Conservation (phyloP, 1,140 invertebrate species). For the Trachymyrmex cornetzi region DNA sequence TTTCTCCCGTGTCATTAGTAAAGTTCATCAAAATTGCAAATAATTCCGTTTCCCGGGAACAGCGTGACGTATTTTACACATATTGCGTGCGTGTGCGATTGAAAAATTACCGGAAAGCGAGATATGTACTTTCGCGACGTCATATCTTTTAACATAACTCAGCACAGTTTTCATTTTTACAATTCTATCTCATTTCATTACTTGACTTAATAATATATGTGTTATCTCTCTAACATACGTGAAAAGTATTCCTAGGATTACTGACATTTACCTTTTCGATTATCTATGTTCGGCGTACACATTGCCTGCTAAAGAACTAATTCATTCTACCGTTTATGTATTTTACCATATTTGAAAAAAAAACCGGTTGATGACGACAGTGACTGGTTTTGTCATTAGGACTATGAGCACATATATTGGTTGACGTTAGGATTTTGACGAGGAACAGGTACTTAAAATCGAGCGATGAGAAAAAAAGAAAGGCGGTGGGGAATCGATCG, state of each 20-base stretch:
- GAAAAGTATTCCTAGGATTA: not conserved
- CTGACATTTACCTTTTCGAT: not conserved
- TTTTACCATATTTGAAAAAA: not conserved
- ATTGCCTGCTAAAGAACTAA: not conserved
- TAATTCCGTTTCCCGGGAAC: not conserved
- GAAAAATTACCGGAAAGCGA: not conserved
- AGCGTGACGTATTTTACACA: constrained; percentile 12
- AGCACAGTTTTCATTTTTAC: not conserved
- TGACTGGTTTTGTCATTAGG: not conserved
- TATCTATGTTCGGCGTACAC: too few species aligned
- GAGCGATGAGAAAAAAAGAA: not conserved
- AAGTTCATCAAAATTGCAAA: constrained; percentile 29
- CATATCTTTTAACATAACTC: not conserved
- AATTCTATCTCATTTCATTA: not conserved
- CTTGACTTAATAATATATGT: not conserved
- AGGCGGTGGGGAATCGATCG: not conserved
- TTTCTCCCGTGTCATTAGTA: not conserved
- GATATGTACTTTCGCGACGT: constrained; percentile 8
- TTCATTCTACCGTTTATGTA: not conserved
- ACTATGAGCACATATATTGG: not conserved
- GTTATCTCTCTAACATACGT: not conserved
- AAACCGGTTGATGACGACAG: not conserved
- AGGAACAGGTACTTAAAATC: not conserved
- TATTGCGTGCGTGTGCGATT: not conserved
- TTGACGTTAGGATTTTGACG: not conserved